phyloP scores from a whole-genome alignment of 2,113 vertebrate genomes.

The Poecilia latipinna region DNA sequence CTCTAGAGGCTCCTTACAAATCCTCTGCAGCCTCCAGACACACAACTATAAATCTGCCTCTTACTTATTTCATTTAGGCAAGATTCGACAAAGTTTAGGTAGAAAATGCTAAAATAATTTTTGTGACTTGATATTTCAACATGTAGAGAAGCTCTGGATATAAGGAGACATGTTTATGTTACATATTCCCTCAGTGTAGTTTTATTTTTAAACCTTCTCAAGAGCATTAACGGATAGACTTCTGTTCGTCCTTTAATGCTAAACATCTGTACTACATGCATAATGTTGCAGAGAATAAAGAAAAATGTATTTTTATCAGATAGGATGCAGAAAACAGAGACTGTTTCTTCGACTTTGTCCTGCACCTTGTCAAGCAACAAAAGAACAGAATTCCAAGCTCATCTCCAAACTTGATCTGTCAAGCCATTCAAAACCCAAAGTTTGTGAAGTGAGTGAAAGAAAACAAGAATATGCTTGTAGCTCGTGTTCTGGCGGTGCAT shows the following conservation, averaged over 20 bases:
- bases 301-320: constrained; percentile 33
- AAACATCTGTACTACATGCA: constrained; percentile 20
- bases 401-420: constrained; percentile 77
- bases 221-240: constrained; percentile 29
- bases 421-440: constrained; percentile 57
- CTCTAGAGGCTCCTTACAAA: constrained; percentile 10
- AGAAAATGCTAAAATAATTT: constrained; percentile 31
- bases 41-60: constrained; percentile 29
- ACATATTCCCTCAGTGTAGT: constrained; percentile 16
- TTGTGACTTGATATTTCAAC: constrained; percentile 29
- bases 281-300: constrained; percentile 33
- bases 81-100: constrained; percentile 11
- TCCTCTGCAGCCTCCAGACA: constrained; percentile 24
- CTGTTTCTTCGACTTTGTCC: constrained; percentile 46
- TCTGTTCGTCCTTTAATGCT: constrained; percentile 37
- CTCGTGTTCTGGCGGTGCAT: constrained; percentile 39
- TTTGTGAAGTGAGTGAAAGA: constrained; percentile 61
- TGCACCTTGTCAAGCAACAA: constrained; percentile 59
- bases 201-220: constrained; percentile 27
- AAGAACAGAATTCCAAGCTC: constrained; percentile 50
- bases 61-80: constrained; percentile 12
- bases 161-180: constrained; percentile 21
- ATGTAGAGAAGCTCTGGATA: constrained; percentile 11
- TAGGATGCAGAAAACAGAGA: constrained; percentile 39
- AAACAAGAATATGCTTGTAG: constrained; percentile 53